Conservation (phyloP, 2,797 vertebrate species). For the Chelonia mydas region DNA sequence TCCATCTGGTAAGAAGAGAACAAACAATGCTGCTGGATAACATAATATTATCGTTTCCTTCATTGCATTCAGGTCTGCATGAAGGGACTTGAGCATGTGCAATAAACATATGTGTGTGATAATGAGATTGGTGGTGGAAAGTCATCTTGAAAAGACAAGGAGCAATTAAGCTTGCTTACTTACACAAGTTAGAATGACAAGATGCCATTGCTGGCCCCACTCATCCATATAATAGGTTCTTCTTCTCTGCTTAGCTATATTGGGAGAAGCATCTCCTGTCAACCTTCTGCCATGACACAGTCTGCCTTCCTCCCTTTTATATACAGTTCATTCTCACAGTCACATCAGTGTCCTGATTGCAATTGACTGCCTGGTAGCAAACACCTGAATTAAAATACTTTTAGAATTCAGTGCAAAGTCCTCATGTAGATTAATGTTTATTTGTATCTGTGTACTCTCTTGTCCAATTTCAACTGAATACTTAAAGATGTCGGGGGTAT, state of each 20-base stretch:
- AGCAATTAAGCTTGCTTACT: constrained; percentile 80
- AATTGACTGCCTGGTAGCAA: constrained; percentile 22
- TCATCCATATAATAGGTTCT: constrained; percentile 77
- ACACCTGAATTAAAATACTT: constrained; percentile 47
- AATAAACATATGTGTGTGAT: constrained; percentile 72
- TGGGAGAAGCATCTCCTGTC: constrained; percentile 67
- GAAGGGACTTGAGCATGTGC: constrained; percentile 57
- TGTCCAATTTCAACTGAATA: constrained; percentile 46
- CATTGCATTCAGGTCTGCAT: constrained; percentile 13
- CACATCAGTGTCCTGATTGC: constrained; percentile 40
- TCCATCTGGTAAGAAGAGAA: background rate
- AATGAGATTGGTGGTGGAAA: constrained; percentile 78
- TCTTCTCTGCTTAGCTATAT: constrained; percentile 44
- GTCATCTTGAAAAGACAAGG: constrained; percentile 74
- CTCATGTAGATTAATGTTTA: constrained; percentile 24
- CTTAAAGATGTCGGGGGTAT: constrained; percentile 27
- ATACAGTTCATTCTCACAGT: constrained; percentile 38
- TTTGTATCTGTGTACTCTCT: constrained; percentile 32
- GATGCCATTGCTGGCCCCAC: constrained; percentile 60
- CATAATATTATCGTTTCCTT: background rate
- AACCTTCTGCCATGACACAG: constrained; percentile 70
- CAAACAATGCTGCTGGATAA: constrained; percentile 1
- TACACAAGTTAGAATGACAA: constrained; percentile 75
- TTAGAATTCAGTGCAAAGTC: constrained; percentile 16
- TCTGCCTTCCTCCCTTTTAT: constrained; percentile 53